Evolutionary conservation across 2,888 invertebrate species (phyloP).

Genomic region (Diplazon laetatorius): DNA sequence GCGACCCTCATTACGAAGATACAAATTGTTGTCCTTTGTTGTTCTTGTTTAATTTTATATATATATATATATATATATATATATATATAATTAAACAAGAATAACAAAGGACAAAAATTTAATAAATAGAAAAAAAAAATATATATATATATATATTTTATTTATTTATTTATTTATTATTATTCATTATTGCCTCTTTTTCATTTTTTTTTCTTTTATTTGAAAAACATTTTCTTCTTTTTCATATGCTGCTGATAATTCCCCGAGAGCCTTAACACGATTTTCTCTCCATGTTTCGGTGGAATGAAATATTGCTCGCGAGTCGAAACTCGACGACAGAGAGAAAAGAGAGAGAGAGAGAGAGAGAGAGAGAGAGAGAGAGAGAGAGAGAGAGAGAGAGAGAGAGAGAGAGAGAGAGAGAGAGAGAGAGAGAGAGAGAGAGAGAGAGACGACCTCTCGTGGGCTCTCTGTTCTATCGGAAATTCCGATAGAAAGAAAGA

Average conservation of each 20-base stretch:
- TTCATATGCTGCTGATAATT: too few species aligned
- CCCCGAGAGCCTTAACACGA: neutral
- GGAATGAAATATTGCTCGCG: constrained; percentile 17
- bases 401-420: too few species aligned
- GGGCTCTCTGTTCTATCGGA: constrained; percentile 17
- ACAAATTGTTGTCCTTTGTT: constrained; percentile 23
- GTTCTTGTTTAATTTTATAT: neutral
- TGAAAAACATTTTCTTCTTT: too few species aligned
- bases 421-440: too few species aligned
- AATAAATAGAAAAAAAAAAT: too few species aligned
- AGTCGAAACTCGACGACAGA: constrained; percentile 19
- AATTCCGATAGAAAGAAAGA: constrained; percentile 49
- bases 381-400: too few species aligned
- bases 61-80: neutral
- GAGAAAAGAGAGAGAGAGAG: too few species aligned
- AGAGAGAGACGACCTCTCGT: neutral
- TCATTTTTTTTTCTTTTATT: too few species aligned
- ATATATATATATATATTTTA: neutral
- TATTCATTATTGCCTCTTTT: too few species aligned
- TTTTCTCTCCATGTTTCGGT: neutral
- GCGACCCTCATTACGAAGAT: constrained; percentile 58
- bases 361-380: too few species aligned
- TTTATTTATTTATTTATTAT: neutral
- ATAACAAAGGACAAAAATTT: too few species aligned
- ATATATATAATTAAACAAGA: too few species aligned